Conservation (phyloP, 1,140 invertebrate genomes). For the Dreissena rostriformis region DNA sequence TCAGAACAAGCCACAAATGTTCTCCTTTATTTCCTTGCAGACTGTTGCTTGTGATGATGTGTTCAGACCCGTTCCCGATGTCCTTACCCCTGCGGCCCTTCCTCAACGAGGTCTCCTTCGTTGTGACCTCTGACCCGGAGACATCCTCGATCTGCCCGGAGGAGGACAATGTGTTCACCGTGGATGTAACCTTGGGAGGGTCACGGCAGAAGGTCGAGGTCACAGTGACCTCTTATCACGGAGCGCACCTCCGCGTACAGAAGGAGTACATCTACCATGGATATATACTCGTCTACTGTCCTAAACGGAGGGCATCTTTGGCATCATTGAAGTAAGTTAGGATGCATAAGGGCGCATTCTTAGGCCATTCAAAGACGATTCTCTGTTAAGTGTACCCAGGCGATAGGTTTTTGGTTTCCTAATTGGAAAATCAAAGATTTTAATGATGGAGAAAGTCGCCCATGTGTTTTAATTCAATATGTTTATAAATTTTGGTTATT, state of each 20-base stretch:
- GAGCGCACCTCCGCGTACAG: slow-evolving; percentile 84
- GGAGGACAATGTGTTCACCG: slow-evolving; percentile 76
- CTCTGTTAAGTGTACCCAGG: no score
- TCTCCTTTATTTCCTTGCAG: no score
- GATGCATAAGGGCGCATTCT: no score
- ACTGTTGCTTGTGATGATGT: slow-evolving; percentile 98
- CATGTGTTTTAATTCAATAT: no score
- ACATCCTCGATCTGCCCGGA: slow-evolving; percentile 70
- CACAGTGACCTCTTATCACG: slow-evolving; percentile 97
- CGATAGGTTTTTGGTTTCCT: no score
- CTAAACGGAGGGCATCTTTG: slow-evolving; percentile 96
- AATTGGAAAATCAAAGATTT: no score
- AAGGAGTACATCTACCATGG: slow-evolving; percentile 88
- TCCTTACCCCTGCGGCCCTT: slow-evolving; percentile 95
- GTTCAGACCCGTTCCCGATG: slow-evolving; percentile 96
- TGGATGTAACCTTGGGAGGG: slow-evolving; percentile 87
- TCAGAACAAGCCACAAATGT: no score
- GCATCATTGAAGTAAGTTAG: slow-evolving; percentile 95
- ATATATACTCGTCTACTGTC: slow-evolving; percentile 97
- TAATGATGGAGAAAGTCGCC: no score
- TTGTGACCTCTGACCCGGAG: slow-evolving; percentile 89
- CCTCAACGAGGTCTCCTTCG: slow-evolving; percentile 92
- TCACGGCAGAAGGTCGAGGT: slow-evolving; percentile 93
- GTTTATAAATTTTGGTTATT: no score
- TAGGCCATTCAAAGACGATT: no score